Conservation (phyloP, 2,888 invertebrate genomes). For the Sesamia inferens region DNA sequence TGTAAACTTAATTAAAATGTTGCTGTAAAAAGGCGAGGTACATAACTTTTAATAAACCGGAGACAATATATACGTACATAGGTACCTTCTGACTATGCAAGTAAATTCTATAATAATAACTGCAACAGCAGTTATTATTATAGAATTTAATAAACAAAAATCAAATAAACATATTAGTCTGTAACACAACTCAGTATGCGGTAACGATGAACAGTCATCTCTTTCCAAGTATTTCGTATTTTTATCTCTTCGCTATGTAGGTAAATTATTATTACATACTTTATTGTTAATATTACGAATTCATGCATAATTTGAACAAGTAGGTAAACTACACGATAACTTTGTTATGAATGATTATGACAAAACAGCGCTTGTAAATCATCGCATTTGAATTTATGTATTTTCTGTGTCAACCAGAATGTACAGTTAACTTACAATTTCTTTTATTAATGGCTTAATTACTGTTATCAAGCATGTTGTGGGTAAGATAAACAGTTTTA, state of each 20-base stretch:
- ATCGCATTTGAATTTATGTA: conserved; percentile 19
- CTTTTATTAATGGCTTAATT: not conserved
- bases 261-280: conserved; percentile 65
- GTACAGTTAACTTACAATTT: not conserved
- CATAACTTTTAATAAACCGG: not conserved
- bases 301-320: conserved; percentile 61
- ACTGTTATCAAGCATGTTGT: conserved; percentile 2
- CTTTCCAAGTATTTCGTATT: conserved; percentile 49
- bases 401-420: not conserved
- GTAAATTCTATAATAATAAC: conserved; percentile 2
- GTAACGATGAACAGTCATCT: conserved; percentile 39
- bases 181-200: conserved; percentile 25
- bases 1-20: not conserved
- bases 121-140: too few species aligned
- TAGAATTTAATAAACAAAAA: too few species aligned
- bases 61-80: not conserved
- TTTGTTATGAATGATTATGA: conserved; percentile 49
- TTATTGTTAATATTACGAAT: conserved; percentile 57
- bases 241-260: conserved; percentile 57
- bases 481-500: not conserved
- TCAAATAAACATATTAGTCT: too few species aligned
- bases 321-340: conserved; percentile 53
- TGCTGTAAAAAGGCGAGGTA: not conserved
- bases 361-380: conserved; percentile 28
- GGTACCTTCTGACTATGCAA: not conserved